Base-by-base conservation (phyloP, 2,888 invertebrate species). In the Dasysyrphus albostriatus region DNA sequence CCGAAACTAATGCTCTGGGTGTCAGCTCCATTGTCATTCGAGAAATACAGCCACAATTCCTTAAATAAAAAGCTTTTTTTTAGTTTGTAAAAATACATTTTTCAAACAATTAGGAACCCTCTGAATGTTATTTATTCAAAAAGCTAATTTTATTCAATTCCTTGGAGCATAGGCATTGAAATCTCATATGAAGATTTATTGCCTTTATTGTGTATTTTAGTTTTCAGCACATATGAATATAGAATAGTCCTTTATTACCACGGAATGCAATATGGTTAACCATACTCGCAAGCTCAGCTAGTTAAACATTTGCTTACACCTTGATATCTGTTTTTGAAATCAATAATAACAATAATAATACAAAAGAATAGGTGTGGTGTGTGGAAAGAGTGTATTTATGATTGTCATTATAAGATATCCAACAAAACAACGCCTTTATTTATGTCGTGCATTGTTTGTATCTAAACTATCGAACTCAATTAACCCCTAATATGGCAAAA, bases 401-500 rank as follows among this genome's bases (percentile, higher is more conserved):
- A 59, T 39, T 59, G 37, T 39, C 39, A 37, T 39, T n/a, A 16
- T 19, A 0, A 56, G 9, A 32, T 56, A 47, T 7, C 56, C 32
- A 34, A 16, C 32, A 16, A 56, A 34, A n/a, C 9, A 47, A 65
- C 65, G 14, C 47, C 16, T 47, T n/a, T 6, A 8, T 19, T n/a
- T 59, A n/a, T 24, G 14, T 32, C 7, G 32, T 47, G 29, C 2
- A 44, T 65, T 16, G 32, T 56, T 51, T 24, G 12, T 34, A 65
- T 47, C 12, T 47, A 47, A 29, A 16, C 7, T 67, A 67, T 67
- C 47, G 14, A 67, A 67, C 47, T 49, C 49, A 49, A 67, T 49
- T 67, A 47, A 65, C 16, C 65, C 16, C 16, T 24, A 65, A 47
- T 65, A 59, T 19, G 37, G 32, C 32, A 32, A 67, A 34, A 67